Conservation (phyloP, 2,113 vertebrate genomes). For the Narcine bancroftii region DNA sequence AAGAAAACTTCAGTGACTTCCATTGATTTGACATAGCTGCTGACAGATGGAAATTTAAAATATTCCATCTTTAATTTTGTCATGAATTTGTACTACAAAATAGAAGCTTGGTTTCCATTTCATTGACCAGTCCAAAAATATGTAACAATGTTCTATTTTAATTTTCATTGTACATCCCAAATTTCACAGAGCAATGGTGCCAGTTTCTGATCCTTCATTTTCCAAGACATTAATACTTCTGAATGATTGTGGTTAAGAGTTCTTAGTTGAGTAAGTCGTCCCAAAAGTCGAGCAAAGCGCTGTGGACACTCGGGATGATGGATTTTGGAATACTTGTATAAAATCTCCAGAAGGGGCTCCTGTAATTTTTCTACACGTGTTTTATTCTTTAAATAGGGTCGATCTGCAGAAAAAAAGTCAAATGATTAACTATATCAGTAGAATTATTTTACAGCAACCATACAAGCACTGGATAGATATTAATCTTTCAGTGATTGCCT, state of each 20-base stretch:
- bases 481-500: background rate
- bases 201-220: slow-evolving; percentile 48
- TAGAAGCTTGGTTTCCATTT: background rate
- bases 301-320: slow-evolving; percentile 63
- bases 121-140: background rate
- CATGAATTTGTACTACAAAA: background rate
- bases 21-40: slow-evolving; percentile 4
- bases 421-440: background rate
- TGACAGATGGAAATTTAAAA: background rate
- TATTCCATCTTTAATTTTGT: background rate
- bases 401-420: slow-evolving; percentile 58
- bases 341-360: slow-evolving; percentile 75
- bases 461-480: background rate
- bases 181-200: slow-evolving; percentile 48
- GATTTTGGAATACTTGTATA: slow-evolving; percentile 69
- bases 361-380: slow-evolving; percentile 76
- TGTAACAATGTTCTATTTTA: background rate
- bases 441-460: background rate
- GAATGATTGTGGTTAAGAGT: slow-evolving; percentile 79
- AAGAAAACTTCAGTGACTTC: background rate
- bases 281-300: slow-evolving; percentile 73
- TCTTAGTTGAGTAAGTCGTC: slow-evolving; percentile 75
- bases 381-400: slow-evolving; percentile 65
- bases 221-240: slow-evolving; percentile 59
- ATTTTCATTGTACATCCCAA: slow-evolving; percentile 53